Conservation (phyloP, 2,888 invertebrate genomes). For the Eulithis prunata region DNA sequence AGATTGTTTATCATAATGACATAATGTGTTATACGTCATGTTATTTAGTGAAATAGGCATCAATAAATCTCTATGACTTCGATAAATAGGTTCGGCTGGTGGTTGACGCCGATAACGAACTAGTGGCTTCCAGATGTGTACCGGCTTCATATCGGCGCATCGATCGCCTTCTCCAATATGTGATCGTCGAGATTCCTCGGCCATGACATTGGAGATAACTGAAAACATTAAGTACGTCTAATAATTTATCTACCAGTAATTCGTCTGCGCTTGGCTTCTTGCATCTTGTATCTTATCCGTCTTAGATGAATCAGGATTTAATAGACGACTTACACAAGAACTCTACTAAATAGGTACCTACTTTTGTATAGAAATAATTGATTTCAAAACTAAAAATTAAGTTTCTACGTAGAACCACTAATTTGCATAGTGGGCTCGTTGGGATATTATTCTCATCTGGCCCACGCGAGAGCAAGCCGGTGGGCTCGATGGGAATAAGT, state of each 20-base stretch:
- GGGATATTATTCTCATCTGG: too few species aligned
- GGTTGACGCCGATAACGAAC: slow-evolving; percentile 69
- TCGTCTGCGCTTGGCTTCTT: slow-evolving; percentile 58
- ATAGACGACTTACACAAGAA: slow-evolving; percentile 3
- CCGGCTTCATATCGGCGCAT: slow-evolving; percentile 59
- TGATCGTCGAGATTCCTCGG: slow-evolving; percentile 63
- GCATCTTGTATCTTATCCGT: slow-evolving; percentile 36
- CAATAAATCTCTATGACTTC: slow-evolving; percentile 73
- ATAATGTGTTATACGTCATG: slow-evolving; percentile 64
- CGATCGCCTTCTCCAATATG: slow-evolving; percentile 63
- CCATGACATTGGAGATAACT: slow-evolving; percentile 65
- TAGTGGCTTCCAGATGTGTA: slow-evolving; percentile 71
- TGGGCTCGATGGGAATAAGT: too few species aligned
- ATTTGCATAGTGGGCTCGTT: too few species aligned
- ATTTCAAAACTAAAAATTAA: too few species aligned
- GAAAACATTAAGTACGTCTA: slow-evolving; percentile 61
- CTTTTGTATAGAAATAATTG: too few species aligned
- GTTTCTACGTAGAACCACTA: too few species aligned
- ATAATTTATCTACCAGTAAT: slow-evolving; percentile 68
- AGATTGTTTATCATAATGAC: slow-evolving; percentile 56
- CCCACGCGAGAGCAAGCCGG: too few species aligned
- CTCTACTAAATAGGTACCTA: too few species aligned
- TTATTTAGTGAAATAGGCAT: slow-evolving; percentile 65
- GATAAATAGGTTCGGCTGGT: slow-evolving; percentile 69
- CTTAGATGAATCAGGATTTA: slow-evolving; percentile 35